Conservation (phyloP, 1,140 invertebrate species). For the Rhagoletis zephyria region DNA sequence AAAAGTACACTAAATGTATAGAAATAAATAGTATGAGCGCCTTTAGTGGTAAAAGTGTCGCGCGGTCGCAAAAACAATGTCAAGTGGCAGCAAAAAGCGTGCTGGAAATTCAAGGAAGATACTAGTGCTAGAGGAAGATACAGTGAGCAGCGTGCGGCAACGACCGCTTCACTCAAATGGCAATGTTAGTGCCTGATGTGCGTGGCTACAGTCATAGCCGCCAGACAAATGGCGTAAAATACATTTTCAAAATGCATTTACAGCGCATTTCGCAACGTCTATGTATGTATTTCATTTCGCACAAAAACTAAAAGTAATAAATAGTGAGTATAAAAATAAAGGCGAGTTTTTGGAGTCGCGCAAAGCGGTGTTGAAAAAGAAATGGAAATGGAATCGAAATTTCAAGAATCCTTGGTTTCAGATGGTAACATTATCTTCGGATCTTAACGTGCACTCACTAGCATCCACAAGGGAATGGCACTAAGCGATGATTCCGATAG, state of each 20-base stretch:
- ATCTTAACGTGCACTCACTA: no score
- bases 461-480: no score
- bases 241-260: slow-evolving; percentile 46
- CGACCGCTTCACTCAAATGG: not conserved
- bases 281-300: slow-evolving; percentile 7
- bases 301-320: slow-evolving; percentile 46
- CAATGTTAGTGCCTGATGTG: not conserved
- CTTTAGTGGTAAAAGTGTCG: not conserved
- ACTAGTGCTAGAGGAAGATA: not conserved
- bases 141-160: not conserved
- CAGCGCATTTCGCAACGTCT: slow-evolving; percentile 28
- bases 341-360: no score
- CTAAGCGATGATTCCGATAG: no score
- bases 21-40: not conserved
- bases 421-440: no score
- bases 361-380: no score
- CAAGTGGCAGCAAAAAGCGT: slow-evolving; percentile 59
- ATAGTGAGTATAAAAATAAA: not conserved
- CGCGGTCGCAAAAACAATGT: slow-evolving; percentile 7
- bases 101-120: slow-evolving; percentile 32
- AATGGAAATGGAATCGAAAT: no score
- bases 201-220: not conserved
- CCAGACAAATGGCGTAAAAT: slow-evolving; percentile 29
- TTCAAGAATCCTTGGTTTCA: no score
- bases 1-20: not conserved